phyloP scores from a whole-genome alignment of 2,888 invertebrate genomes.

The Agrotis exclamationis region DNA sequence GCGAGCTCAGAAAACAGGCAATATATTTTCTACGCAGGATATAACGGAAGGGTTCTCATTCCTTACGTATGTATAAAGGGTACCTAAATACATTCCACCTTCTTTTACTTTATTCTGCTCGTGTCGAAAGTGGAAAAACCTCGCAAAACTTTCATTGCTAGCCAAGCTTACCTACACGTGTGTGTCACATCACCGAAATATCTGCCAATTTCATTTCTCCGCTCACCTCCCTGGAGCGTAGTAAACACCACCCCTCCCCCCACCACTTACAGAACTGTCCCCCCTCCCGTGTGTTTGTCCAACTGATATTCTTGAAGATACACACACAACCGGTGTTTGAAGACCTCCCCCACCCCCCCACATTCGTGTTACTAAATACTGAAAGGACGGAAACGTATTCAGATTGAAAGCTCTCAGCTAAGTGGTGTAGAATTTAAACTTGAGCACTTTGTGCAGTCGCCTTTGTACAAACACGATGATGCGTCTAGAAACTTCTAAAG shows the following conservation, averaged over 20 bases:
- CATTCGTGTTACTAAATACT: constrained; percentile 56
- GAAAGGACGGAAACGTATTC: constrained; percentile 62
- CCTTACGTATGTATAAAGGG: constrained; percentile 75
- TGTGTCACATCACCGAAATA: constrained; percentile 88
- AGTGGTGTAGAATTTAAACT: constrained; percentile 77
- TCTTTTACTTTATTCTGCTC: constrained; percentile 84
- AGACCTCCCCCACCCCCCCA: constrained; percentile 71
- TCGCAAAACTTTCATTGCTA: constrained; percentile 87
- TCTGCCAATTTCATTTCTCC: constrained; percentile 90
- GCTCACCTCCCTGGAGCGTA: constrained; percentile 87
- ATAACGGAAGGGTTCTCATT: constrained; percentile 68
- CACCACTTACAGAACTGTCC: constrained; percentile 68
- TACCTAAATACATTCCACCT: constrained; percentile 71
- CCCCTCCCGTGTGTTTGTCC: constrained; percentile 82
- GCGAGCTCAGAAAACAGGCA: constrained; percentile 72
- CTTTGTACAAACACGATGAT: constrained; percentile 81
- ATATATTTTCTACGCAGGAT: constrained; percentile 74
- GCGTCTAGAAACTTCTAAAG: constrained; percentile 86
- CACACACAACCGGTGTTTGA: constrained; percentile 76
- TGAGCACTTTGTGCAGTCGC: constrained; percentile 77
- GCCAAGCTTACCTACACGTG: constrained; percentile 84
- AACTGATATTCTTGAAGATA: constrained; percentile 87
- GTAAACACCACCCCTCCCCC: constrained; percentile 84
- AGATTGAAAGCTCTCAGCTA: constrained; percentile 72
- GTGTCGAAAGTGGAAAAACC: constrained; percentile 85